Evolutionary conservation across 2,797 vertebrate species (phyloP).

Genomic region (Acanthurus lineatus): DNA sequence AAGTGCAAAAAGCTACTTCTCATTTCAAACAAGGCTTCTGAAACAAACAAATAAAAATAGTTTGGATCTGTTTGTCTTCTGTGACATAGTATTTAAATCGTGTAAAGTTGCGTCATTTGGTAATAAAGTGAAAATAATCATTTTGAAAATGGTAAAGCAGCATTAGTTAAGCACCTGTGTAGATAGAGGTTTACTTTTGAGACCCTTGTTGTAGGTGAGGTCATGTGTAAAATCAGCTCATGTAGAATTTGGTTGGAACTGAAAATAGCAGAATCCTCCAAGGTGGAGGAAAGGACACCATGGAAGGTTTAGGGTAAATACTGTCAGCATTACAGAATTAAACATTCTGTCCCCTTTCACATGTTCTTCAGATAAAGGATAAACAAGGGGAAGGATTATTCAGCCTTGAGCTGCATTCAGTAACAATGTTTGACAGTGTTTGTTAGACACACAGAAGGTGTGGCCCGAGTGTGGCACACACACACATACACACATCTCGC

Average conservation of each 20-base stretch:
- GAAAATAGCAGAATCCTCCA: constrained; percentile 40
- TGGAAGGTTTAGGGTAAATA: constrained; percentile 17
- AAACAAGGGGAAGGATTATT: constrained; percentile 63
- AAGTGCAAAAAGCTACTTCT: constrained; percentile 55
- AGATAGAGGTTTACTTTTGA: neutral
- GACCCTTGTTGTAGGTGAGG: neutral
- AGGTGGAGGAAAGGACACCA: neutral
- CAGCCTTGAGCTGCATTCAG: constrained; percentile 63
- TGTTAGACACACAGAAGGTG: neutral
- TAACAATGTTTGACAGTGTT: constrained; percentile 19
- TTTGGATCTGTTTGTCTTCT: neutral
- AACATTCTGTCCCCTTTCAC: constrained; percentile 7
- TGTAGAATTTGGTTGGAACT: constrained; percentile 29
- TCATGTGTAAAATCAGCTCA: neutral
- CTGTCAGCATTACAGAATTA: neutral
- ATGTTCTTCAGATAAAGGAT: constrained; percentile 55
- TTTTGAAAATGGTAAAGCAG: constrained; percentile 23
- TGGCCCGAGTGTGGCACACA: constrained; percentile 10
- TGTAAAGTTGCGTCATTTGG: neutral
- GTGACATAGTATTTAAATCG: neutral
- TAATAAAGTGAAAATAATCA: neutral
- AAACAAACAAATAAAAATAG: neutral
- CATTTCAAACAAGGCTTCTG: constrained; percentile 36
- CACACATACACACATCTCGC: constrained; percentile 12
- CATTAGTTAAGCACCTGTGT: constrained; percentile 12